These are phyloP conservation scores for Vanessa atalanta DNA, from an alignment of 1,140 invertebrate genomes.

Conservation along the genomic window DNA sequence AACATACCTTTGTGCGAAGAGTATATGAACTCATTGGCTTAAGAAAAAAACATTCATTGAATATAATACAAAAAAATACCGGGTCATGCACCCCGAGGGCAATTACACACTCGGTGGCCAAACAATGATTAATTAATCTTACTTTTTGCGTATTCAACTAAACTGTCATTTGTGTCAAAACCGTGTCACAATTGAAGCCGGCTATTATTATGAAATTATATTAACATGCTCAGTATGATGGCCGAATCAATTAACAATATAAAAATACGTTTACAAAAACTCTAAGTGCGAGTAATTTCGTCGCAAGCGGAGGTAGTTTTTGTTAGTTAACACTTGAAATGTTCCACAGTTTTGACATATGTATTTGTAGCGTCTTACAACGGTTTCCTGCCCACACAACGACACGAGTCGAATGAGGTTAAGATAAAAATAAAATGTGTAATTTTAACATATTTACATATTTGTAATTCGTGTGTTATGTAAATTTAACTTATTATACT, in stretches of 20 bases:
- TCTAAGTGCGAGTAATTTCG: constrained; percentile 36
- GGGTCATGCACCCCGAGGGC: neutral
- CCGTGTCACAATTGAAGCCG: constrained; percentile 8
- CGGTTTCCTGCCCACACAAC: constrained; percentile 34
- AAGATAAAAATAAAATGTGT: neutral
- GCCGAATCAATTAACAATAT: constrained; percentile 21
- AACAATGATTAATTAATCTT: constrained; percentile 8
- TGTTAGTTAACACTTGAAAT: constrained; percentile 31
- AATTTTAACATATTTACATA: neutral
- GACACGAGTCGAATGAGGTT: neutral
- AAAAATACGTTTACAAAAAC: constrained; percentile 14
- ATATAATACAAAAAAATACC: neutral
- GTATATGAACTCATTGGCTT: neutral
- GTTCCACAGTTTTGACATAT: constrained; percentile 45
- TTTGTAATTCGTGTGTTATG: neutral
- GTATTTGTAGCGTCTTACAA: constrained; percentile 17
- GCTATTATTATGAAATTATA: constrained; percentile 8
- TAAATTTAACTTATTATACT: neutral
- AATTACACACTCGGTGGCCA: constrained; percentile 8
- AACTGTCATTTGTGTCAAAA: constrained; percentile 29
- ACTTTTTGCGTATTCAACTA: constrained; percentile 8
- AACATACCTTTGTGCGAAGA: neutral
- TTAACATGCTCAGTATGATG: constrained; percentile 14
- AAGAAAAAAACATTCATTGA: neutral
- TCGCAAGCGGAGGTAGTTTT: constrained; percentile 31